Evolutionary conservation across 2,888 invertebrate species (phyloP).

Genomic region (Phanerotoma sp.): DNA sequence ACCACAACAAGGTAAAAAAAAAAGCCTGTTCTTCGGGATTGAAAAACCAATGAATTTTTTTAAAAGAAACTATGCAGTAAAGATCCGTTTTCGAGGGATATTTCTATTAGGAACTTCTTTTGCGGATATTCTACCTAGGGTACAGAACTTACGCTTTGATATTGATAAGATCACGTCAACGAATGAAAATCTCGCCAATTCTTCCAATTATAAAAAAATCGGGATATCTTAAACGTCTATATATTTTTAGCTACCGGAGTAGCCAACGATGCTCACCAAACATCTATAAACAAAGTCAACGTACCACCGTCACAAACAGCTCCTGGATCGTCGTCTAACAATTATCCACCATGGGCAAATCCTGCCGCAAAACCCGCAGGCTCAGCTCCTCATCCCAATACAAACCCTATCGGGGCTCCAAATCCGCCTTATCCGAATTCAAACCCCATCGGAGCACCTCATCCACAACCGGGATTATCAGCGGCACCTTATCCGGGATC

Average conservation of each 20-base stretch:
- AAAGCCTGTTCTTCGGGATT: too few species aligned
- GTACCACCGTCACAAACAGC: background rate
- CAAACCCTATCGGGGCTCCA: background rate
- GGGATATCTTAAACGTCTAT: too few species aligned
- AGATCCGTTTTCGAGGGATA: too few species aligned
- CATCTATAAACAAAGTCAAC: background rate
- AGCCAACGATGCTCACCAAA: background rate
- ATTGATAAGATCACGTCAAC: too few species aligned
- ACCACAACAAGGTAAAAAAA: too few species aligned
- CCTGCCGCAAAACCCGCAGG: conserved; percentile 17
- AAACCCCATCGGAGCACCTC: background rate
- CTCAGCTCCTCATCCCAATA: conserved; percentile 9
- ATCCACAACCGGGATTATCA: background rate
- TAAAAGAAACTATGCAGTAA: too few species aligned
- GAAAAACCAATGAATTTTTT: too few species aligned
- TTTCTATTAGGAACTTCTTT: too few species aligned
- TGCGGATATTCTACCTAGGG: too few species aligned
- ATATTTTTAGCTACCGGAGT: background rate
- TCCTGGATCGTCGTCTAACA: background rate
- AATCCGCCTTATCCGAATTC: background rate
- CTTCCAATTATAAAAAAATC: too few species aligned
- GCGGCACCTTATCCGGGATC: background rate
- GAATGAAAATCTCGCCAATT: too few species aligned
- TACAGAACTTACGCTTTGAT: too few species aligned
- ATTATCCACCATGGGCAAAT: conserved; percentile 30